Conservation (phyloP, 1,140 invertebrate species). For the Bombus superbus region DNA sequence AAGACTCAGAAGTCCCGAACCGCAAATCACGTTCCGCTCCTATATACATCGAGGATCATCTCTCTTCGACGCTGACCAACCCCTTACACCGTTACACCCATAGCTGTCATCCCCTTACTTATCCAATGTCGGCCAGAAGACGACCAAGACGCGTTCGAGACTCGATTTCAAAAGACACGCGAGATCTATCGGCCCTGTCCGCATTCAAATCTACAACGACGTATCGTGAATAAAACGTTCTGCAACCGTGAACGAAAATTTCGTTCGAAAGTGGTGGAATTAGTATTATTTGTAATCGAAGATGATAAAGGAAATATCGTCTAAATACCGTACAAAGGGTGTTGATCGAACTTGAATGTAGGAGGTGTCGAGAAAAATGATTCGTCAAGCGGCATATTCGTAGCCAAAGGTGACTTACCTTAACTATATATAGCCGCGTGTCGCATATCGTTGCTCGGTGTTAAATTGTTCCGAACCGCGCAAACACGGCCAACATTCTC, state of each 20-base stretch:
- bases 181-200: constrained; percentile 52
- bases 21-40: constrained; percentile 77
- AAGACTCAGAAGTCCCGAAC: constrained; percentile 73
- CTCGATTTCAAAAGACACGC: constrained; percentile 68
- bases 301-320: neutral
- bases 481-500: neutral
- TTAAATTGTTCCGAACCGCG: constrained; percentile 19
- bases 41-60: constrained; percentile 78
- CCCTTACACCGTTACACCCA: constrained; percentile 68
- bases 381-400: neutral
- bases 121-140: constrained; percentile 68
- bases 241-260: neutral
- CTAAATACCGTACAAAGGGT: neutral
- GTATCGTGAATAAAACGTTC: constrained; percentile 35
- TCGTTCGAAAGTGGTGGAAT: neutral
- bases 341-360: neutral
- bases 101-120: constrained; percentile 76
- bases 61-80: constrained; percentile 77
- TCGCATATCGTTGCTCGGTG: neutral
- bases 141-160: constrained; percentile 51
- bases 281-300: neutral
- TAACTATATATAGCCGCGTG: neutral
- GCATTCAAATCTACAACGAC: constrained; percentile 26
- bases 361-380: neutral
- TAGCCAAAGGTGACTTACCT: no score